Percentiles rank a stretch among this genome's conserved stretches.
phyloP scores from a whole-genome alignment of 2,113 vertebrate species.

The Phalacrocorax carbo region DNA sequence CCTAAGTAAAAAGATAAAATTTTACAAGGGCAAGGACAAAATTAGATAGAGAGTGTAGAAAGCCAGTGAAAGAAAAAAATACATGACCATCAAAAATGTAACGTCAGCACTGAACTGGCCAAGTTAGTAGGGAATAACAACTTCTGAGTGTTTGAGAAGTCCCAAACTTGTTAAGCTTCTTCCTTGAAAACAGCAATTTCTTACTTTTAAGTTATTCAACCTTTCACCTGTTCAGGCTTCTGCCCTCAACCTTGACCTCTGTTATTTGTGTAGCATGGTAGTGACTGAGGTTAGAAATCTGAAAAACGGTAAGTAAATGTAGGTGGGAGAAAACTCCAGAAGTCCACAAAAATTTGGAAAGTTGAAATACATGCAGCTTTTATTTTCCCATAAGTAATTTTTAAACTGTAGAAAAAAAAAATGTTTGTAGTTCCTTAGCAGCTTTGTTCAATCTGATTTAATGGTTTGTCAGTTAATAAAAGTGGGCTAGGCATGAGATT shows the following conservation, averaged over 20 bases:
- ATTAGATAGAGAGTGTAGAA: constrained; percentile 36
- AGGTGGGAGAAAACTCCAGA: constrained; percentile 54
- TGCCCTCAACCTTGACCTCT: constrained; percentile 80
- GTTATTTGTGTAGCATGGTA: constrained; percentile 79
- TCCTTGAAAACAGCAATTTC: constrained; percentile 73
- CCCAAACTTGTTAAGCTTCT: constrained; percentile 73
- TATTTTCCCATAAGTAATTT: constrained; percentile 2
- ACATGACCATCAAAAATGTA: constrained; percentile 21
- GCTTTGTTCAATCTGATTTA: constrained; percentile 1
- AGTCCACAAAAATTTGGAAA: not conserved
- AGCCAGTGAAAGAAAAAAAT: constrained; percentile 30
- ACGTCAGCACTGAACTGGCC: constrained; percentile 39
- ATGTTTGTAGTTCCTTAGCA: not conserved
- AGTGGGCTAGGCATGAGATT: not conserved
- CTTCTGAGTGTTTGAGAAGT: constrained; percentile 32
- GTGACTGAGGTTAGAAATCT: constrained; percentile 78
- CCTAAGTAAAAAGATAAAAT: constrained; percentile 21
- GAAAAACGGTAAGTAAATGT: constrained; percentile 75
- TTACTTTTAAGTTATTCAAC: constrained; percentile 85
- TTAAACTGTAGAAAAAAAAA: not conserved
- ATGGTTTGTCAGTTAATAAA: not conserved
- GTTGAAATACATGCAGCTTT: constrained; percentile 24
- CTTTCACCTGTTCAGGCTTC: constrained; percentile 81
- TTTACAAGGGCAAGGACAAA: constrained; percentile 34
- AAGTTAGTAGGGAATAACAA: not conserved